phyloP scores from a whole-genome alignment of 2,113 vertebrate species.

The Ammospiza nelsoni region DNA sequence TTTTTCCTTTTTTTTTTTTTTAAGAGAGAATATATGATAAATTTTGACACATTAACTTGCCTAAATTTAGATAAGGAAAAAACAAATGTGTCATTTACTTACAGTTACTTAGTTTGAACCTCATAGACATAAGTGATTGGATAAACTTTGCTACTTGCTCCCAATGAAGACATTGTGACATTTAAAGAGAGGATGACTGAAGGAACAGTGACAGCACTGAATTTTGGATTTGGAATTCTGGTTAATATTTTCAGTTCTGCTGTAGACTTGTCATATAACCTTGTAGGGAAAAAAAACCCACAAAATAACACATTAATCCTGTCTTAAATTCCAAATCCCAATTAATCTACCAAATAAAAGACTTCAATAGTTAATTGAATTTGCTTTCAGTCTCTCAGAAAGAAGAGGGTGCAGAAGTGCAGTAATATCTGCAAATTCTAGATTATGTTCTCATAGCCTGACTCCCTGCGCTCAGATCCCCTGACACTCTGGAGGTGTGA shows the following conservation, averaged over 20 bases:
- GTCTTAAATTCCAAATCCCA: neutral
- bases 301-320: neutral
- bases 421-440: neutral
- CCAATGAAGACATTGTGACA: neutral
- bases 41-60: neutral
- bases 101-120: neutral
- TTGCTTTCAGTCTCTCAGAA: neutral
- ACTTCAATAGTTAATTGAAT: neutral
- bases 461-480: neutral
- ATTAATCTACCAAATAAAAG: neutral
- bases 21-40: neutral
- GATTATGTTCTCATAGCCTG: neutral
- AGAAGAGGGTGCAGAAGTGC: neutral
- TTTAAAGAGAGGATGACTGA: neutral
- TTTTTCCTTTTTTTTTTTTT: neutral
- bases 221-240: neutral
- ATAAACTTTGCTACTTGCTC: neutral
- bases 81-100: neutral
- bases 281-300: neutral
- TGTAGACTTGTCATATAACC: neutral
- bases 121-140: fast-evolving
- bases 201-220: neutral
- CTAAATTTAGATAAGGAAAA: neutral
- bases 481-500: neutral
- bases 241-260: neutral